Base-by-base conservation (phyloP, 2,888 invertebrate species). In the Trachelus iudaicus region DNA sequence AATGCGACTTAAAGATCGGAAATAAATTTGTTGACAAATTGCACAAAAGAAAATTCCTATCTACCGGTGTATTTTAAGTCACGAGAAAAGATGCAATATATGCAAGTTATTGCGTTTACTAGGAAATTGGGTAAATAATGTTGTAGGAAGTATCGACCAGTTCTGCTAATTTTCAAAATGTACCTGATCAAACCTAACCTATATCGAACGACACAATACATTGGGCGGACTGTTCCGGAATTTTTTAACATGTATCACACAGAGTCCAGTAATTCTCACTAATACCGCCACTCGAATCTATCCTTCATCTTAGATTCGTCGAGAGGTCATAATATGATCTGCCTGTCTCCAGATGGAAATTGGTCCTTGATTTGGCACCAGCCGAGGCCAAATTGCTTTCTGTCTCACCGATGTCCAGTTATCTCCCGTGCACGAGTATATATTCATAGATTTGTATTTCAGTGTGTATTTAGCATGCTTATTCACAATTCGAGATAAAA, bases 351-450 rank as follows among this genome's bases (percentile, higher is more conserved):
- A 69, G 56, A 34, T 77, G 81, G 82, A 81, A 83, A 83, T 84
- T 85, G 83, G 84, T 85, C 87, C 87, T 87, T 87, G 87, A 80
- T 85, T 83, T 79, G 83, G 83, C 84, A 85, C 84, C 83, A 82
- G 84, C 77, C 86, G 84, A 87, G 86, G 85, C 84, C 85, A 83
- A 82, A 85, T 87, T 84, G 85, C 86, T 87, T 87, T 87, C 85
- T 79, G 84, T 84, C 85, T 83, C 83, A 77, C 79, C 80, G 75
- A 78, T 77, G 69, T 81, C 81, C 71, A 34, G 71, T 71, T 56
- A 23, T 56, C 23, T 23, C 23, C 2, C 23, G 23, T 23, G 56
- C 56, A 56, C 15, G 9, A 23, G 56, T 23, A 23, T 23, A 56
- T 23, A 23, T 56, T 0, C 9, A 15, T 56, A 56, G 56, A 6